These are phyloP conservation scores for Quadroppia sp. DNA, from an alignment of 2,888 invertebrate species.

Conservation along the genomic window DNA sequence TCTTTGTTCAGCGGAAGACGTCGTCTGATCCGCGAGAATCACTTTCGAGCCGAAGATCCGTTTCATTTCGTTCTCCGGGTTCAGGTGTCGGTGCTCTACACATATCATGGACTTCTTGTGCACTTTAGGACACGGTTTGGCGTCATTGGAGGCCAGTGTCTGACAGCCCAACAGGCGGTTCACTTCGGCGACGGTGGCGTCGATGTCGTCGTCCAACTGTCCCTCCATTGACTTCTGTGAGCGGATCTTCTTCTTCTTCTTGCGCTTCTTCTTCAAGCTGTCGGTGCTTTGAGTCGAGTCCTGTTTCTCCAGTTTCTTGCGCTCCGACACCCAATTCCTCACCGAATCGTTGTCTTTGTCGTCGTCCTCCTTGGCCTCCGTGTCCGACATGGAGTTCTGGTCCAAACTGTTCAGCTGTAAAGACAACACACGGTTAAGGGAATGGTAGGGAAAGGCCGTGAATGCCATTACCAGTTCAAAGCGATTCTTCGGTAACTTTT, in stretches of 20 bases:
- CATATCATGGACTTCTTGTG: slow-evolving; percentile 55
- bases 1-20: neutral
- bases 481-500: slow-evolving; percentile 56
- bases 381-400: slow-evolving; percentile 22
- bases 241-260: slow-evolving; percentile 49
- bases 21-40: slow-evolving; percentile 66
- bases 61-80: slow-evolving; percentile 73
- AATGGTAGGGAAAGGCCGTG: no score
- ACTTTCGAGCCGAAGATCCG: slow-evolving; percentile 75
- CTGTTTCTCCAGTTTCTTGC: slow-evolving; percentile 47
- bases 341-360: slow-evolving; percentile 60
- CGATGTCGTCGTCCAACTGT: slow-evolving; percentile 67
- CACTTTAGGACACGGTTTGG: neutral
- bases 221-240: slow-evolving; percentile 59
- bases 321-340: slow-evolving; percentile 54
- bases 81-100: slow-evolving; percentile 67
- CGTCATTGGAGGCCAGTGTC: neutral
- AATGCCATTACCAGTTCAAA: slow-evolving; percentile 63
- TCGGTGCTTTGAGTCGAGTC: slow-evolving; percentile 50
- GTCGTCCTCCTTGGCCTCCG: slow-evolving; percentile 62
- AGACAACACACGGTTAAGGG: neutral
- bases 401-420: slow-evolving; percentile 25
- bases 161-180: slow-evolving; percentile 63
- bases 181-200: slow-evolving; percentile 64
- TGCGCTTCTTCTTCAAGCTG: slow-evolving; percentile 65